Conservation (phyloP, 92 coral and sea anemone genomes). For the Siderastrea radians region DNA sequence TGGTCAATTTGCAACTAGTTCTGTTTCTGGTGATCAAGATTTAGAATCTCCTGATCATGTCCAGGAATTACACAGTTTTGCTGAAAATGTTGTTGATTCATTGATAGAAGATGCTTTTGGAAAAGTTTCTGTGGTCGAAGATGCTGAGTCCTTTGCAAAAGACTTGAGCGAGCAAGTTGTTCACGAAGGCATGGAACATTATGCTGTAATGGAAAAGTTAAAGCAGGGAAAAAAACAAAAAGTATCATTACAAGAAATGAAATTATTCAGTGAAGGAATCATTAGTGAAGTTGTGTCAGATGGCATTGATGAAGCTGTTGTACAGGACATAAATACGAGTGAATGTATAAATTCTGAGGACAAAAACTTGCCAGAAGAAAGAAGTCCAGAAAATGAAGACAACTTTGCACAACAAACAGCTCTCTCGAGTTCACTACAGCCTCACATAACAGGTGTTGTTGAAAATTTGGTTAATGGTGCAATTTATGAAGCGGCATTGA, state of each 20-base stretch:
- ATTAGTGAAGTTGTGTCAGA: conserved; percentile 73
- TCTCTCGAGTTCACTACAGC: conserved; percentile 69
- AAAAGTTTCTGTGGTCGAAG: conserved; percentile 48
- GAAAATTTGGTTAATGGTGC: conserved; percentile 89
- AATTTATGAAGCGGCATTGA: conserved; percentile 84
- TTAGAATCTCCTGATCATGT: neutral
- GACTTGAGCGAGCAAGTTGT: conserved; percentile 75
- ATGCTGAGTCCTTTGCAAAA: conserved; percentile 72
- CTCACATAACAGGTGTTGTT: conserved; percentile 78
- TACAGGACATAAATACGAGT: neutral
- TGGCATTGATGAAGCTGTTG: conserved; percentile 66
- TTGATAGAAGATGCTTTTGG: conserved; percentile 74
- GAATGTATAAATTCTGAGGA: conserved; percentile 8
- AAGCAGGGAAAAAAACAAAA: conserved; percentile 46
- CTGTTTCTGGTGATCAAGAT: conserved; percentile 17
- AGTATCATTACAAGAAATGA: conserved; percentile 50
- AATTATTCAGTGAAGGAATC: conserved; percentile 64
- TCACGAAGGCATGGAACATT: conserved; percentile 56
- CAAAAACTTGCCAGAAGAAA: neutral
- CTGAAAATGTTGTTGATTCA: conserved; percentile 64
- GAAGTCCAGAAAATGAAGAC: conserved; percentile 4
- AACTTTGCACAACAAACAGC: conserved; percentile 39
- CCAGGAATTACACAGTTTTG: conserved; percentile 73
- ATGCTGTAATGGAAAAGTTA: conserved; percentile 52
- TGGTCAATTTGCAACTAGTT: conserved; percentile 20